Evolutionary conservation across 2,888 invertebrate genomes (phyloP), one percentile per base, ranked within the genome.

Genomic region (Microctonus hyperodae): DNA sequence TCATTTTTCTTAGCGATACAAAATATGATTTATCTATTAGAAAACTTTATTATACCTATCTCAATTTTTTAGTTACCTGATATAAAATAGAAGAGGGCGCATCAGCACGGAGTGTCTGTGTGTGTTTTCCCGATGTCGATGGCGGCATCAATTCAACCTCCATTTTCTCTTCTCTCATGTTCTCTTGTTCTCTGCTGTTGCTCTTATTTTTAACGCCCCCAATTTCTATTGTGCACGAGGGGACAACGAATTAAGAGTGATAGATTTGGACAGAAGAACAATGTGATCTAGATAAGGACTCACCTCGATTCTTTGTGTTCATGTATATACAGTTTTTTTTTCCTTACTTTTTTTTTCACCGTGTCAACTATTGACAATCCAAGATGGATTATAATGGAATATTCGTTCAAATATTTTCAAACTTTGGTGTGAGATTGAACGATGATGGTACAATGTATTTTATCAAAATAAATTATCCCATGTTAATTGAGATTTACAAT

Each of bases 221-320:
- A 51, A 28, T 58, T 62, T 69, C 69, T 68, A 71, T 67, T 9
- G 33, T 69, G 69, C 0, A n/a, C 62, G 66, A 71, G 68, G 62
- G 61, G 69, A 76, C 77, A 76, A 76, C 77, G 73, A 74, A 37
- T 11, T 7, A 11, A 40, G 73, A 74, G 74, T 76, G 78, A 78
- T 77, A 75, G 75, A 78, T 76, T 75, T 72, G 68, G 74, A 73
- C 74, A 73, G 75, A 66, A 62, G 69, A 67, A 76, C 75, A 76
- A 76, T 76, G 74, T 69, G 73, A 75, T 75, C 74, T 70, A 75
- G 78, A 78, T 78, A 74, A 68, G 68, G n/a, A n/a, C n/a, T n/a
- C n/a, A n/a, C n/a, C n/a, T n/a, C n/a, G 16, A 44, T n/a, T 20
- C 44, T 20, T n/a, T 40, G 40, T n/a, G 31, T 31, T 5, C 7